These are phyloP conservation scores for Tetraneura akinire DNA, from an alignment of 1,140 invertebrate species.

Conservation along the genomic window DNA sequence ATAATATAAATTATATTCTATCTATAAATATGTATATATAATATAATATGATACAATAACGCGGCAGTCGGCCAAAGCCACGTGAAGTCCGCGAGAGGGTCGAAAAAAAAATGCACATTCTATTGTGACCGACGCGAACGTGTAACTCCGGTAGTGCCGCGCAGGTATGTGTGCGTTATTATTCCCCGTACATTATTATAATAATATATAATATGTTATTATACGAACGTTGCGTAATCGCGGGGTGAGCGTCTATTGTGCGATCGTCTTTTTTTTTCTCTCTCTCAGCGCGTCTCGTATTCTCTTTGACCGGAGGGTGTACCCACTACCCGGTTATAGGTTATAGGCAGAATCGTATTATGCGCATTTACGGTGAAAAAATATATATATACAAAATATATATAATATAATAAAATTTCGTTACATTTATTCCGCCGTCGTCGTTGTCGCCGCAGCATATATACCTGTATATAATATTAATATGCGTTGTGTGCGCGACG, in stretches of 20 bases:
- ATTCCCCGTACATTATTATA: no score
- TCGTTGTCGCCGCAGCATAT: no score
- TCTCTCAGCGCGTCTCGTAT: background rate
- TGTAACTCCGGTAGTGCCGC: conserved; percentile 51
- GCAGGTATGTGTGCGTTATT: no score
- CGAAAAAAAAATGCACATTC: background rate
- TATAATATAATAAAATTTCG: conserved; percentile 11
- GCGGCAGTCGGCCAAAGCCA: background rate
- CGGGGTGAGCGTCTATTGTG: conserved; percentile 45
- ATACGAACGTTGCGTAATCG: conserved; percentile 28
- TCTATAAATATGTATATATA: no score
- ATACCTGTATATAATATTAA: background rate
- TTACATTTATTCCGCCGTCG: conserved; percentile 6
- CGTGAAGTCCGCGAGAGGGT: conserved; percentile 21
- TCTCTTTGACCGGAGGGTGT: background rate
- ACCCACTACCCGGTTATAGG: background rate
- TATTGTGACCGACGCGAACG: conserved; percentile 22
- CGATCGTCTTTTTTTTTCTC: conserved; percentile 26
- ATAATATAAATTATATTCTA: no score
- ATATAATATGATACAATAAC: no score
- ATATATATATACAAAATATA: no score
- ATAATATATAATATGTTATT: background rate
- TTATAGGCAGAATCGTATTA: no score
- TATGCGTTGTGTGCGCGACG: no score
- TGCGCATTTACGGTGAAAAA: no score